A percentile compares a stretch with the other conserved stretches of the same genome.
Conservation (phyloP, 35 echinoderm and acorn worm genomes). For the Acanthaster planci region DNA sequence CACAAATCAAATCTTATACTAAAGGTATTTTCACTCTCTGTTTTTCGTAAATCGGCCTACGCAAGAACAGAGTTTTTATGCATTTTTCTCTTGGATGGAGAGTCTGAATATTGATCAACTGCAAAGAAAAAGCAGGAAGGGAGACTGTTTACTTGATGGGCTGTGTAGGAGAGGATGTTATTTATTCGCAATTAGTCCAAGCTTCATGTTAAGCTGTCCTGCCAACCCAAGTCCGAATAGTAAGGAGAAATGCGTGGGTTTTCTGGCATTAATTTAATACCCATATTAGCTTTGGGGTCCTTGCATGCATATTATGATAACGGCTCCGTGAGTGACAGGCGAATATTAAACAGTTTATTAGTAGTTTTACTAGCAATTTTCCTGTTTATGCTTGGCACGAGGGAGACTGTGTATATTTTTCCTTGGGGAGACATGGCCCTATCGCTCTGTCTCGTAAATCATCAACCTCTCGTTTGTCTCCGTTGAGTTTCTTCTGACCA, state of each 20-base stretch:
- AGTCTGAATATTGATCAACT: too few relatives aligned
- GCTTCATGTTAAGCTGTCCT: too few relatives aligned
- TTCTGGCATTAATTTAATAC: not conserved
- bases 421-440: not conserved
- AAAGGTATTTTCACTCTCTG: too few relatives aligned
- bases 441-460: not conserved
- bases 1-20: too few relatives aligned
- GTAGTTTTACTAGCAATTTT: constrained; percentile 29
- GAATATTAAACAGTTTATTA: constrained; percentile 29
- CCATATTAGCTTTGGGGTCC: not conserved
- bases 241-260: not conserved
- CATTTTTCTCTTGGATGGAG: too few relatives aligned
- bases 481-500: not conserved
- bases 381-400: constrained; percentile 2
- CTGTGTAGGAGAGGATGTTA: too few relatives aligned
- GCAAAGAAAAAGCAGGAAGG: too few relatives aligned
- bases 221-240: too few relatives aligned
- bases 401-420: constrained; percentile 19
- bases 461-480: not conserved
- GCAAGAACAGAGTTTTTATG: too few relatives aligned
- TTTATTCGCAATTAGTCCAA: too few relatives aligned
- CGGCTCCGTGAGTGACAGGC: not conserved
- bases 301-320: constrained; percentile 17
- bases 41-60: too few relatives aligned
- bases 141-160: too few relatives aligned